Evolutionary conservation across 2,888 invertebrate genomes (phyloP), one percentile per base, ranked within the genome.

Genomic region (Parnassius orleans): DNA sequence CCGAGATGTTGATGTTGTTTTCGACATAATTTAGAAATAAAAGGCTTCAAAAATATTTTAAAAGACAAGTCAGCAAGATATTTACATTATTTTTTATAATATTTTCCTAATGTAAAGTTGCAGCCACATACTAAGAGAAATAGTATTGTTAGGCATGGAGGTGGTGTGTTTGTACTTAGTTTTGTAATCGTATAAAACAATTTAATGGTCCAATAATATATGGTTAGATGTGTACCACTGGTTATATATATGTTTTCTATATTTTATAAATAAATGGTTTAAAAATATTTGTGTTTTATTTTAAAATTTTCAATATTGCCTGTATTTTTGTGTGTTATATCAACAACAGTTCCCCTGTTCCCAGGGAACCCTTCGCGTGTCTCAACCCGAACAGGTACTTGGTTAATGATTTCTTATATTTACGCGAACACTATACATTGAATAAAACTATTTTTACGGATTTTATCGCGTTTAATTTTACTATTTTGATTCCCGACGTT

Each of bases 201-300:
- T 66, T 67, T 42, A 51, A 68, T 65, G 73, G 72, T 72, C 69
- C 70, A 70, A 70, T 69, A 68, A 65, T 66, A 57, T 70, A 69
- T 65, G 68, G 69, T 72, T 73, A 71, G 67, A 66, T 66, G 50
- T 68, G 65, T 33, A 33, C 33, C 5, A 5, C 64, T 64, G 71
- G 72, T 72, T 68, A 67, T 70, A 66, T 70, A 67, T 71, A 71
- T 73, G 70, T 71, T 69, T 80, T 81, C 77, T 77, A 73, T 80
- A 81, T 77, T 78, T 79, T 78, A 75, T 75, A 72, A 75, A 74
- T 80, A 80, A 82, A 82, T 73, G 76, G 74, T 76, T 75, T 72
- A 70, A 70, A 69, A 70, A 68, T 68, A 14, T 14, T 12, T 43
- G 53, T 46, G 53, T 46, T 52, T 15, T 48, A 46, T 24, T 53